A percentile compares a stretch with the other conserved stretches of the same genome.
These are phyloP conservation scores for Imbricaverruca yamaguchii DNA, from an alignment of 2,888 invertebrate species.

Conservation along the genomic window DNA sequence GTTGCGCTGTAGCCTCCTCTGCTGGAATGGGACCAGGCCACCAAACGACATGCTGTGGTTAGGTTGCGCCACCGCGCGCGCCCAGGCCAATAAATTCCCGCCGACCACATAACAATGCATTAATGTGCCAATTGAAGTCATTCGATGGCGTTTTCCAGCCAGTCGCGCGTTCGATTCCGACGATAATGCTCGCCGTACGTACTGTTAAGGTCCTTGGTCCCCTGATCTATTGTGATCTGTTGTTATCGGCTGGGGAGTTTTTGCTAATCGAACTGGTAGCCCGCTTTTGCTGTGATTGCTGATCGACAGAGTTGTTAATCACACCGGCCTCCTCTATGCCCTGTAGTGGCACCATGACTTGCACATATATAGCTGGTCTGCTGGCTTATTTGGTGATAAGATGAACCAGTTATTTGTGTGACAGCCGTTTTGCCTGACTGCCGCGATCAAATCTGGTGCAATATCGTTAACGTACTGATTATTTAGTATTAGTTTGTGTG, in stretches of 20 bases:
- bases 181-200: not conserved
- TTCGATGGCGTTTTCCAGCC: not conserved
- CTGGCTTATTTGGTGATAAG: not conserved
- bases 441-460: too few species aligned
- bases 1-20: too few species aligned
- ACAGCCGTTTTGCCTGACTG: too few species aligned
- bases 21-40: not conserved
- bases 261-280: not conserved
- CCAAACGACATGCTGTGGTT: not conserved
- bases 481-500: too few species aligned
- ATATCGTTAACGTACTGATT: too few species aligned
- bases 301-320: not conserved
- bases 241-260: not conserved
- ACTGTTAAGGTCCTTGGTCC: not conserved
- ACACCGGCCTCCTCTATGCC: too few species aligned
- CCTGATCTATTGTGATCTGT: not conserved
- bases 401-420: not conserved
- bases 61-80: not conserved
- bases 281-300: not conserved
- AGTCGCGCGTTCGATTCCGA: not conserved
- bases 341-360: too few species aligned
- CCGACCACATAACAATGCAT: not conserved
- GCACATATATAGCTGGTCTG: too few species aligned
- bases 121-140: not conserved
- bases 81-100: not conserved